Evolutionary conservation across 2,888 invertebrate species (phyloP).

Genomic region (Mesochorus sp.): DNA sequence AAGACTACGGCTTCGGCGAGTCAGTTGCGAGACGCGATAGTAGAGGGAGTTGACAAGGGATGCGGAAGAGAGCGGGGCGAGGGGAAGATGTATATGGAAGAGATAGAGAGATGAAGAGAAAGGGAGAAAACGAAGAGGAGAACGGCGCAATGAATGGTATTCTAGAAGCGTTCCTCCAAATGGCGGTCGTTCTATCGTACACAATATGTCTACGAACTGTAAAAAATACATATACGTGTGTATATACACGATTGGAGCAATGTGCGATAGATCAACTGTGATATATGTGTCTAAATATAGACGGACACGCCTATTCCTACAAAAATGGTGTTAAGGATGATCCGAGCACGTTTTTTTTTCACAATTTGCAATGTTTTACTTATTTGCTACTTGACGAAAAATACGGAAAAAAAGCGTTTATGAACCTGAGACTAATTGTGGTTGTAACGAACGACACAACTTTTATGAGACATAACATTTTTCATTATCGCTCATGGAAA

Average conservation of each 20-base stretch:
- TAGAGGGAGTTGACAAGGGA: constrained; percentile 44
- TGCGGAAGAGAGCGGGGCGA: constrained; percentile 6
- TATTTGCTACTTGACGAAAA: no score
- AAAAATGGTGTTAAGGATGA: no score
- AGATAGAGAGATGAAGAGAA: constrained; percentile 44
- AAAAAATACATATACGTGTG: constrained; percentile 44
- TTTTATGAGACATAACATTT: no score
- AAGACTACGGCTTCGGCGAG: constrained; percentile 30
- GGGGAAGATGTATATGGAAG: constrained; percentile 30
- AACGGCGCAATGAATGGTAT: constrained; percentile 74
- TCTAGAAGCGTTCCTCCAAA: constrained; percentile 76
- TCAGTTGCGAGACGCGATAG: constrained; percentile 37
- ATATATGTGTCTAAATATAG: no score
- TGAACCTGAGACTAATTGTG: no score
- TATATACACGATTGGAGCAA: constrained; percentile 58
- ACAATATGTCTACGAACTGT: no score
- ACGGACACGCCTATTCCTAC: no score
- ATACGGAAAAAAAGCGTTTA: no score
- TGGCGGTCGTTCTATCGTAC: constrained; percentile 68
- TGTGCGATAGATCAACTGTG: constrained; percentile 64
- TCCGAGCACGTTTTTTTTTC: no score
- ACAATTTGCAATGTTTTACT: no score
- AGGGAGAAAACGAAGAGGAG: constrained; percentile 18
- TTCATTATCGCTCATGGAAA: no score
- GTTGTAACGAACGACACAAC: no score